These are phyloP conservation scores for Hormiphora californensis DNA, from an alignment of 37 sponge, comb jelly and placozoan genomes.

Conservation along the genomic window DNA sequence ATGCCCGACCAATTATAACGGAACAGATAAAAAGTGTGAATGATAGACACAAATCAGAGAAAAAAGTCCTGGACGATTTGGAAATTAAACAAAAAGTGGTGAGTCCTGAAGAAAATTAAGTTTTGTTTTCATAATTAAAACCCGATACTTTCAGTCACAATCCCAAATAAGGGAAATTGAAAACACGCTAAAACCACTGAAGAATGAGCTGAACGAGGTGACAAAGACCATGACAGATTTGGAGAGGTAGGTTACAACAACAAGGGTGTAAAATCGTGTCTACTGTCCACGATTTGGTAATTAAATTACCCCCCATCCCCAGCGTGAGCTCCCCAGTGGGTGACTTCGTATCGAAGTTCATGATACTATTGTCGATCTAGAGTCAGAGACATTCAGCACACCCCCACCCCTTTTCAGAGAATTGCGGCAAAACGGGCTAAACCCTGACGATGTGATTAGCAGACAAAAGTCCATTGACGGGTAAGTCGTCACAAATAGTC, in stretches of 20 bases:
- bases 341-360: no score
- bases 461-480: no score
- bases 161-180: not conserved
- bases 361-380: no score
- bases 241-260: conserved; percentile 13
- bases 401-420: no score
- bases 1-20: not conserved
- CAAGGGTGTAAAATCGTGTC: no score
- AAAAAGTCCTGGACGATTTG: not conserved
- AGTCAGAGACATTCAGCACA: no score
- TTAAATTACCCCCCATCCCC: no score
- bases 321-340: no score
- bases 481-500: no score
- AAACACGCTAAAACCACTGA: not conserved
- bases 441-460: no score
- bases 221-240: not conserved
- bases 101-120: not conserved
- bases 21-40: not conserved
- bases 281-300: no score
- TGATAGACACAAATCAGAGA: not conserved
- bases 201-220: not conserved
- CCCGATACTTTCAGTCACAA: conserved; percentile 12
- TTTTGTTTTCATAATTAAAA: not conserved
- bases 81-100: conserved; percentile 28
- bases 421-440: no score